Evolutionary conservation across 1,140 invertebrate species (phyloP).

Genomic region (Hycleus cichorii): DNA sequence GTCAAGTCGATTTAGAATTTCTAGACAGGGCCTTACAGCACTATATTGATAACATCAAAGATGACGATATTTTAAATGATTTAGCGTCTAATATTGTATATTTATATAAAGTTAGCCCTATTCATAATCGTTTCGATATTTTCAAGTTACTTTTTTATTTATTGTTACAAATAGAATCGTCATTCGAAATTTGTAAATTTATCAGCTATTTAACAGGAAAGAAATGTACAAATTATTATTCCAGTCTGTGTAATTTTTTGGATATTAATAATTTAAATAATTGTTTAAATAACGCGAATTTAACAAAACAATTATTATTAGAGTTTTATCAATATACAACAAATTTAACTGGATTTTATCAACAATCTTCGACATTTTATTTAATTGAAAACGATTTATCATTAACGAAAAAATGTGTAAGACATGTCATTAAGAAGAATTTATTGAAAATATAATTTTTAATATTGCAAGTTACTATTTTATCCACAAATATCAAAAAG

Average conservation of each 20-base stretch:
- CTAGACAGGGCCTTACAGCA: conserved; percentile 1
- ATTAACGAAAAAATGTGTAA: neutral
- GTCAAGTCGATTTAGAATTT: neutral
- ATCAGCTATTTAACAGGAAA: neutral
- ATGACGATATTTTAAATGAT: conserved; percentile 5
- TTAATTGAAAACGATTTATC: conserved; percentile 6
- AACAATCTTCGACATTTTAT: conserved; percentile 5
- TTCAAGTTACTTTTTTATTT: conserved; percentile 3
- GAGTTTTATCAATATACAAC: conserved; percentile 2
- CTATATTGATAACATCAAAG: neutral
- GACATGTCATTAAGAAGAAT: no score
- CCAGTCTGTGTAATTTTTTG: neutral
- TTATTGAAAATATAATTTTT: conserved; percentile 1
- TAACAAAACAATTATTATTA: neutral
- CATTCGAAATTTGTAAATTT: conserved; percentile 8
- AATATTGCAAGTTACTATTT: no score
- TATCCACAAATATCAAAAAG: no score
- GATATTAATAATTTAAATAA: neutral
- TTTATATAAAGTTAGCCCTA: neutral
- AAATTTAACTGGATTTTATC: neutral
- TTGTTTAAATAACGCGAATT: neutral
- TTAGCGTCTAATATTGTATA: neutral
- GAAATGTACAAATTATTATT: no score
- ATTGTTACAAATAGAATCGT: neutral
- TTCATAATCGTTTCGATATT: neutral